A percentile compares a stretch with the other conserved stretches of the same genome.
Evolutionary conservation across 2,113 vertebrate species (phyloP).

Genomic region (Capricornis sumatraensis): DNA sequence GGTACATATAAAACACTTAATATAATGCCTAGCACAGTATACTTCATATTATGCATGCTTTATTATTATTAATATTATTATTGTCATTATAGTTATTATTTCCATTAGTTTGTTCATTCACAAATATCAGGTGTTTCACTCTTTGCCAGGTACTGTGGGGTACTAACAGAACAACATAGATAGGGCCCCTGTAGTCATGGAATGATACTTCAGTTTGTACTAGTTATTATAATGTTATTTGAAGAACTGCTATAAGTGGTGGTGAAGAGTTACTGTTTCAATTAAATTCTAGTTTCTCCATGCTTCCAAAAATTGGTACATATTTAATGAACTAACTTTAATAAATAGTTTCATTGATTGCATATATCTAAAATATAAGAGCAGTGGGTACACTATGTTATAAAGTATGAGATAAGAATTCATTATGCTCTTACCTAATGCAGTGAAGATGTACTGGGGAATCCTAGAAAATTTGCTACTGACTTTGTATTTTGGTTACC

Average conservation of each 20-base stretch:
- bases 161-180: not conserved
- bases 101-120: not conserved
- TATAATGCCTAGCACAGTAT: not conserved
- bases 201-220: not conserved
- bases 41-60: not conserved
- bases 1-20: not conserved
- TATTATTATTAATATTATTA: constrained; percentile 13
- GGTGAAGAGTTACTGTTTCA: constrained; percentile 23
- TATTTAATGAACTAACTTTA: constrained; percentile 44
- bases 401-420: constrained; percentile 57
- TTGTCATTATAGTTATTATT: not conserved
- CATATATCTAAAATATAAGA: constrained; percentile 12
- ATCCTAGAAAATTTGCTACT: constrained; percentile 50
- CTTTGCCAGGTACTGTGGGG: not conserved
- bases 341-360: constrained; percentile 43
- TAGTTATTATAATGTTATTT: not conserved
- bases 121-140: not conserved
- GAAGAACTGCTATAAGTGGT: not conserved
- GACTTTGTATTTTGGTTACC: constrained; percentile 27
- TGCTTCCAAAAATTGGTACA: constrained; percentile 26
- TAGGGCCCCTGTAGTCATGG: not conserved
- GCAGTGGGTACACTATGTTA: constrained; percentile 41
- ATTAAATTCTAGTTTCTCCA: constrained; percentile 8
- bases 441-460: constrained; percentile 44
- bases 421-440: constrained; percentile 49